Percentiles rank a stretch among this genome's conserved stretches.
phyloP scores from a whole-genome alignment of 2,113 vertebrate species.

The Chunga burmeisteri region DNA sequence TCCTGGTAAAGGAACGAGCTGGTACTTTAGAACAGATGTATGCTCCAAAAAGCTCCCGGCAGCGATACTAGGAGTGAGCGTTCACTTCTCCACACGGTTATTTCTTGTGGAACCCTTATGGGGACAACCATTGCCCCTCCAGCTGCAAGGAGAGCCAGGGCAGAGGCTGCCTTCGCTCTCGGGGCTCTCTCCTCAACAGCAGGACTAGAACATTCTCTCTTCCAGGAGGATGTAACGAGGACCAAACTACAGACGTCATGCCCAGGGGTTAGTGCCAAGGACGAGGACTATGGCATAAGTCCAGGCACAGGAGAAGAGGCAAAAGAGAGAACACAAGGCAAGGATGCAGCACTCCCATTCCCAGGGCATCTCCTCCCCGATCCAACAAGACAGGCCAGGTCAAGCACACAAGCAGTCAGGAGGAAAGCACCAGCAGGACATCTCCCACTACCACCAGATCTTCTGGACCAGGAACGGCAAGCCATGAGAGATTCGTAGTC shows the following conservation, averaged over 20 bases:
- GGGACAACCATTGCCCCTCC: neutral
- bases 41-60: neutral
- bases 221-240: neutral
- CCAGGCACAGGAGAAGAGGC: neutral
- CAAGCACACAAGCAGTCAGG: neutral
- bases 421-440: neutral
- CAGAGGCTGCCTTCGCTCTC: neutral
- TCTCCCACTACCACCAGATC: neutral
- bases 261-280: neutral
- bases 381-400: neutral
- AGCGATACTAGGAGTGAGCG: neutral
- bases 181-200: neutral
- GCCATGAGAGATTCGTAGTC: too few species aligned
- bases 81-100: neutral
- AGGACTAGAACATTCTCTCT: neutral
- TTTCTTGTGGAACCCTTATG: neutral
- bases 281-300: accelerated
- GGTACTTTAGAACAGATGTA: neutral
- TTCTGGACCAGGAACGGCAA: neutral
- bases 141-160: neutral
- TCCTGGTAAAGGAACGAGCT: neutral
- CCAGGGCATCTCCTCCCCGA: neutral
- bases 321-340: neutral
- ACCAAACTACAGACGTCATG: neutral
- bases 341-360: neutral